Base-by-base conservation (phyloP, 2,113 vertebrate genomes). In the Clarias magur region DNA sequence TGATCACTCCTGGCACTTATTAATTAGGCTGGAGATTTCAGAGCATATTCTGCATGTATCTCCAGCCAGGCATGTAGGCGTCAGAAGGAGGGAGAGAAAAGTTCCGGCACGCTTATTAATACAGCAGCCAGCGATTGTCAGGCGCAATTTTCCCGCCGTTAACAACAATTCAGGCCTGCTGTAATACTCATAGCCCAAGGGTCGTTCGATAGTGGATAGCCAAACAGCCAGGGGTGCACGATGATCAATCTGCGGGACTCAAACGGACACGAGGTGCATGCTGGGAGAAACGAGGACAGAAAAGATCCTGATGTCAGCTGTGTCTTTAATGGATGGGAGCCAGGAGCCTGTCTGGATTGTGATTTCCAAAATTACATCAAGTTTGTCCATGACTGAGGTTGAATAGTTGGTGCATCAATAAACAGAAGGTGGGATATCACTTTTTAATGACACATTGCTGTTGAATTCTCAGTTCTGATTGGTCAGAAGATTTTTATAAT, bases 141-240 rank as follows among this genome's bases (percentile, higher is more conserved):
- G 6, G 82, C 73, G 83, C 91, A 92, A 94, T 95, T 93, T 48
- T 93, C 81, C 91, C 27, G 87, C 92, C 91, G 92, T 93, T 92
- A 53, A 70, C 83, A 70, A 83, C 27, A 62, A 91, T 67, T 81
- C 65, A 85, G 85, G 90, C 82, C 80, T 79, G 73, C 92, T 91
- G 84, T 67, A 83, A 85, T 65, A 84, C 56, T 79, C 72, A 62
- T n/a, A 53, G 90, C 89, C 91, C 82, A 59, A 78, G 90, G 91
- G 91, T 83, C 13, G 81, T 75, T 62, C 56, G 27, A 56, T 21
- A 88, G 81, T 85, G 89, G 85, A 88, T 73, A 76, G 53, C 27
- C 30, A 60, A 76, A 62, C 30, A 53, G 38, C 59, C 83, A 83
- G 30, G 30, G 54, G 15, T 34, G 54, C 48, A 62, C 19, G 17